phyloP scores from a whole-genome alignment of 2,113 vertebrate species.

The Larimichthys crocea region DNA sequence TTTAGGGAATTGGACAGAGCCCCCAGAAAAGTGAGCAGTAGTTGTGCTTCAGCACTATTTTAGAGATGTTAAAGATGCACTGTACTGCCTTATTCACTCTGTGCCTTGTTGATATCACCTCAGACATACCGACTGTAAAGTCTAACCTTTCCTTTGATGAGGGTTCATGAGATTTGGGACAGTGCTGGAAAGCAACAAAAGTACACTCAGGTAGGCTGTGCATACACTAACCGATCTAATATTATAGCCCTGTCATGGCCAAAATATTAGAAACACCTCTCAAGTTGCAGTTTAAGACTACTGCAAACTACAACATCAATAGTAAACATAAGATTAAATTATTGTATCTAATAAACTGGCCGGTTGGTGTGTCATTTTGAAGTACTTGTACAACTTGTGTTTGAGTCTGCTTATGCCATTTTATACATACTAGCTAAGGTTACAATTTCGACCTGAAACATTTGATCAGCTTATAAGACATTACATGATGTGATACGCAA shows the following conservation, averaged over 20 bases:
- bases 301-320: too few relatives aligned
- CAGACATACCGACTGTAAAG: not conserved
- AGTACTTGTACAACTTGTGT: not conserved
- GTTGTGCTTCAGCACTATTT: constrained; percentile 49
- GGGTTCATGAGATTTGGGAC: not conserved
- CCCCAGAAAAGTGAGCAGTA: constrained; percentile 57
- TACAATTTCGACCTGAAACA: not conserved
- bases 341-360: not conserved
- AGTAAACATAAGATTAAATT: too few relatives aligned
- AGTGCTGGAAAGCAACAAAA: not conserved
- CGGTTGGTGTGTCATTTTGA: too few relatives aligned
- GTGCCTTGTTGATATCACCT: not conserved
- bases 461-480: not conserved
- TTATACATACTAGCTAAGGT: not conserved
- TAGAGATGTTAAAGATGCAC: constrained; percentile 13
- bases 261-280: too few relatives aligned
- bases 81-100: not conserved
- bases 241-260: too few relatives aligned
- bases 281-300: too few relatives aligned
- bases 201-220: not conserved
- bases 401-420: not conserved
- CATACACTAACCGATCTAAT: not conserved
- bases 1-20: constrained; percentile 46
- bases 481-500: not conserved
- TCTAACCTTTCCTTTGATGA: not conserved